These are phyloP conservation scores for Takifugu flavidus DNA, from an alignment of 2,113 vertebrate species.

Conservation along the genomic window DNA sequence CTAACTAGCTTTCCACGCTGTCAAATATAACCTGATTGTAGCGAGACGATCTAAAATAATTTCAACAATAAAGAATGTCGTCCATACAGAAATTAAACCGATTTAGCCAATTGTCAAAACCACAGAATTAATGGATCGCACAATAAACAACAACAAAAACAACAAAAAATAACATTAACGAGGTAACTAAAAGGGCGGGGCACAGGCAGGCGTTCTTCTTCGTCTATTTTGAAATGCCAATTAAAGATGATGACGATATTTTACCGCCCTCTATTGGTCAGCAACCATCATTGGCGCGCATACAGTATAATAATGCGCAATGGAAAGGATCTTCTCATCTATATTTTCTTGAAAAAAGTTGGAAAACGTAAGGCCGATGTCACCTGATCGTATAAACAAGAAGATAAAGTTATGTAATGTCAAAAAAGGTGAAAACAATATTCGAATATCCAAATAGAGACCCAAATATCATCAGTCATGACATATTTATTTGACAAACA, in stretches of 20 bases:
- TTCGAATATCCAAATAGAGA: too few relatives aligned
- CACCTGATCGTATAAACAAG: too few relatives aligned
- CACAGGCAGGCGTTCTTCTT: slow-evolving; percentile 19
- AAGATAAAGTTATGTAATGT: too few relatives aligned
- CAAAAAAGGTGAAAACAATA: too few relatives aligned
- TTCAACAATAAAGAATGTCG: not conserved
- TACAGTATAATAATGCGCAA: too few relatives aligned
- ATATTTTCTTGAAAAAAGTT: too few relatives aligned
- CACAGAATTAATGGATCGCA: slow-evolving; percentile 10
- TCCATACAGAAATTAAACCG: not conserved
- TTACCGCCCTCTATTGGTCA: slow-evolving; percentile 15
- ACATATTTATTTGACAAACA: too few relatives aligned
- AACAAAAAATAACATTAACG: slow-evolving; percentile 19
- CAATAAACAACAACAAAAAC: slow-evolving; percentile 43
- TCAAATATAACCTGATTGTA: not conserved
- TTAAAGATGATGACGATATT: rapidly evolving
- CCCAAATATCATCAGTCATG: too few relatives aligned
- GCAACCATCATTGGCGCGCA: not conserved
- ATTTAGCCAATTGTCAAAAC: slow-evolving; percentile 20
- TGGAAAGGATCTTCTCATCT: too few relatives aligned
- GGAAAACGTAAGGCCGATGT: too few relatives aligned
- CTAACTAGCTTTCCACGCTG: slow-evolving; percentile 11
- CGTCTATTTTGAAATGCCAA: slow-evolving; percentile 15
- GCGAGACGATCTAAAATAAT: not conserved
- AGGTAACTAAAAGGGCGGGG: slow-evolving; percentile 52